Evolutionary conservation across 2,888 invertebrate species (phyloP).

Genomic region (Cylloceria caligata): DNA sequence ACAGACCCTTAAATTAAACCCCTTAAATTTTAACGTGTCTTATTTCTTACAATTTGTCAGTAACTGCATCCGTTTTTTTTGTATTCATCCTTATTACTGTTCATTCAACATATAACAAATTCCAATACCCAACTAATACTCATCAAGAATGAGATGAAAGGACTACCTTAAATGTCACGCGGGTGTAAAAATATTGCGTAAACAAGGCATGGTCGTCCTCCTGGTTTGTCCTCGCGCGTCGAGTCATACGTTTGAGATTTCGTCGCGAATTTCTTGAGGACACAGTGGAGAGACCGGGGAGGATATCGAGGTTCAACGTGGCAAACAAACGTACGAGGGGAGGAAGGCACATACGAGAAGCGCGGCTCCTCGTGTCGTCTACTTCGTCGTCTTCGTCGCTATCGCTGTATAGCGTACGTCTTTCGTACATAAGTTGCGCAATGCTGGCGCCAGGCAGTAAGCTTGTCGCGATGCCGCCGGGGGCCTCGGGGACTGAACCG

Average conservation of each 20-base stretch:
- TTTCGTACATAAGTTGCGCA: constrained; percentile 75
- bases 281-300: neutral
- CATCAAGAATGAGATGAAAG: too few species aligned
- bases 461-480: constrained; percentile 73
- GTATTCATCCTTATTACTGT: too few species aligned
- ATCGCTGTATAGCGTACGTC: constrained; percentile 57
- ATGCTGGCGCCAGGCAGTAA: constrained; percentile 80
- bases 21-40: too few species aligned
- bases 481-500: constrained; percentile 64
- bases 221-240: constrained; percentile 50
- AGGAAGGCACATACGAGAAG: neutral
- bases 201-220: constrained; percentile 44
- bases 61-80: too few species aligned
- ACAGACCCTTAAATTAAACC: too few species aligned
- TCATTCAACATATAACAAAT: too few species aligned
- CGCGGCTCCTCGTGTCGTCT: constrained; percentile 25
- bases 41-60: too few species aligned
- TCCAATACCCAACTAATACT: too few species aligned
- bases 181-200: constrained; percentile 58
- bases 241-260: constrained; percentile 59
- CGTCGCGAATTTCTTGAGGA: constrained; percentile 50
- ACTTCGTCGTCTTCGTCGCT: constrained; percentile 40
- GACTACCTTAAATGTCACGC: constrained; percentile 14
- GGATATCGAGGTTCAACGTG: constrained; percentile 45
- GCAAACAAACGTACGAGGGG: constrained; percentile 26